phyloP scores from a whole-genome alignment of 1,140 invertebrate genomes.

The Drosophila asahinai region DNA sequence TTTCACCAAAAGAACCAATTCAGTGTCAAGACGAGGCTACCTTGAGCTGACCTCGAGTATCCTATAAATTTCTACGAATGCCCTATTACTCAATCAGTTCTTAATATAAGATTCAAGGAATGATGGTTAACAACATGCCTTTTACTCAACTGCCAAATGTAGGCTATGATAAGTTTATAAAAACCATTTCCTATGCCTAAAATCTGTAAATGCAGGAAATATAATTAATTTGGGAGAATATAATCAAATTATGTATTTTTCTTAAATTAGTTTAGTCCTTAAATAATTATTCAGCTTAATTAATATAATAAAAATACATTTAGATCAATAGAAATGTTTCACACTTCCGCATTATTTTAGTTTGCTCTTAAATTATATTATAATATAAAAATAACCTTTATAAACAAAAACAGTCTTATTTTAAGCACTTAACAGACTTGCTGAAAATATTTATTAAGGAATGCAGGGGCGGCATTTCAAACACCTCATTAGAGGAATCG shows the following conservation, averaged over 20 bases:
- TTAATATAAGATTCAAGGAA: neutral
- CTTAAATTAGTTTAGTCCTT: neutral
- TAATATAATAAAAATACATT: neutral
- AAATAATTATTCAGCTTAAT: no score
- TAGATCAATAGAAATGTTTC: no score
- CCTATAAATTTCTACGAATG: no score
- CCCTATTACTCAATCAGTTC: neutral
- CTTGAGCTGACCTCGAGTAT: no score
- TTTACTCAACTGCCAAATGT: neutral
- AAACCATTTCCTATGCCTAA: neutral
- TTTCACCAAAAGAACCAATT: neutral
- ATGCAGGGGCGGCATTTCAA: constrained; percentile 43
- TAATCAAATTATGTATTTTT: no score
- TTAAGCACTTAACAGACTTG: neutral
- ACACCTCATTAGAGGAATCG: constrained; percentile 27
- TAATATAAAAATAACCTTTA: neutral
- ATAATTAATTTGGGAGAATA: neutral
- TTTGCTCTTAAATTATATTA: neutral
- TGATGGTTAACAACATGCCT: no score
- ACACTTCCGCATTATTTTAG: neutral
- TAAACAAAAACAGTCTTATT: neutral
- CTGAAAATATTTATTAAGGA: neutral
- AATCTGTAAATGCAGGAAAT: neutral
- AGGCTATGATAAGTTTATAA: neutral
- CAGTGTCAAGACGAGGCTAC: no score